Percentiles rank a stretch among this genome's conserved stretches.
Conservation (phyloP, 2,797 vertebrate genomes). For the Pantherophis alleghaniensis region DNA sequence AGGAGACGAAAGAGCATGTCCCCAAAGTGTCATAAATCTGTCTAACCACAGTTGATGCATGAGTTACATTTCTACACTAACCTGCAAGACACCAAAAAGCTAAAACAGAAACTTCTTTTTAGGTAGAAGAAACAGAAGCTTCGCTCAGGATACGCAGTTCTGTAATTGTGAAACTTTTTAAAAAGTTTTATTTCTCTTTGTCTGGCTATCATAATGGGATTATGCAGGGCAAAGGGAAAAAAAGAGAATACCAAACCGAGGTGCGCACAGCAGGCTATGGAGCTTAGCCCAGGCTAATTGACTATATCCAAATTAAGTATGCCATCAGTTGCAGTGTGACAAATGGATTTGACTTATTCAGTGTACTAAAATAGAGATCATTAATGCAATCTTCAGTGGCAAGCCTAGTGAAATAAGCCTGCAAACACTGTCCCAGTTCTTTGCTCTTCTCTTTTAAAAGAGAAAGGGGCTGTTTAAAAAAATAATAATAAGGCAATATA, state of each 20-base stretch:
- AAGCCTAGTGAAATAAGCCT: constrained; percentile 75
- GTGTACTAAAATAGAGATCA: constrained; percentile 99
- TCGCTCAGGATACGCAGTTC: constrained; percentile 69
- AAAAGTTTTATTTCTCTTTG: constrained; percentile 80
- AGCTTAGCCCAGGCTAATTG: constrained; percentile 99
- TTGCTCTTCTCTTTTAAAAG: constrained; percentile 66
- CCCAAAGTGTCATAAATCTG: constrained; percentile 98
- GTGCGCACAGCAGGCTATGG: constrained; percentile 95
- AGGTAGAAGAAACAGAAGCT: constrained; percentile 63
- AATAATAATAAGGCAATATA: constrained; percentile 45
- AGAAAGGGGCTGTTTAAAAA: constrained; percentile 1
- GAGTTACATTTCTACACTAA: constrained; percentile 93
- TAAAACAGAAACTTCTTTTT: constrained; percentile 76
- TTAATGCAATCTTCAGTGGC: constrained; percentile 92
- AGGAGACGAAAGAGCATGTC: constrained; percentile 91
- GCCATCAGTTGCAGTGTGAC: constrained; percentile 99
- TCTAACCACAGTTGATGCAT: constrained; percentile 92
- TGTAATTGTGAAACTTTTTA: constrained; percentile 67
- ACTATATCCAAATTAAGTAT: constrained; percentile 99
- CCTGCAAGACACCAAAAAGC: constrained; percentile 79
- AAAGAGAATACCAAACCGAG: constrained; percentile 96
- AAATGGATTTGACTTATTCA: constrained; percentile 99
- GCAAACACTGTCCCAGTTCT: constrained; percentile 75
- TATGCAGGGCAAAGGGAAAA: constrained; percentile 92
- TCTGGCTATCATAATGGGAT: constrained; percentile 95